A percentile compares a stretch with the other conserved stretches of the same genome.
Evolutionary conservation across 2,113 vertebrate species (phyloP).

Genomic region (Ploceus nigricollis): DNA sequence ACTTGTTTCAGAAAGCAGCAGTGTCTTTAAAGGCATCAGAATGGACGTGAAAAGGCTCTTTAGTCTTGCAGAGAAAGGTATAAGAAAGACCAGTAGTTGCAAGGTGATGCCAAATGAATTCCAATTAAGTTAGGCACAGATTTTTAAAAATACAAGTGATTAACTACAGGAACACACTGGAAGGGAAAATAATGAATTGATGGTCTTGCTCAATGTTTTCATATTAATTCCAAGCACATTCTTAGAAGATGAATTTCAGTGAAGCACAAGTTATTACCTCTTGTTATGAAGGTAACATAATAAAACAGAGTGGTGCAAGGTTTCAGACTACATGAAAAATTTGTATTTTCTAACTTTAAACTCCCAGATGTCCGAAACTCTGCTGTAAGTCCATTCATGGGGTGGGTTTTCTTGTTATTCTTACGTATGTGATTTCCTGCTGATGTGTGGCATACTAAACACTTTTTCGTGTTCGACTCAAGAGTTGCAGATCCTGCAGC

Average conservation of each 20-base stretch:
- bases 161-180: neutral
- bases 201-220: neutral
- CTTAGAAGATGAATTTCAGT: neutral
- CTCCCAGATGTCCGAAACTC: neutral
- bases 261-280: neutral
- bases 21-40: neutral
- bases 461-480: neutral
- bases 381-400: neutral
- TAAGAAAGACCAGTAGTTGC: neutral
- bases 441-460: neutral
- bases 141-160: neutral
- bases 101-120: neutral
- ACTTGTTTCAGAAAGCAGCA: neutral
- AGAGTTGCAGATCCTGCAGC: neutral
- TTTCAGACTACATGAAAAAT: neutral
- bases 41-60: neutral
- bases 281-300: neutral
- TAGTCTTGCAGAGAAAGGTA: neutral
- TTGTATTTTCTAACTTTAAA: neutral
- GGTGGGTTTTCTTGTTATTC: neutral
- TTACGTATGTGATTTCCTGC: neutral
- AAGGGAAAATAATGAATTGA: neutral
- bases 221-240: neutral
- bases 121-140: neutral
- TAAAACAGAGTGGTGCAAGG: neutral